Conservation (phyloP, 2,797 vertebrate genomes). For the Astyanax mexicanus region DNA sequence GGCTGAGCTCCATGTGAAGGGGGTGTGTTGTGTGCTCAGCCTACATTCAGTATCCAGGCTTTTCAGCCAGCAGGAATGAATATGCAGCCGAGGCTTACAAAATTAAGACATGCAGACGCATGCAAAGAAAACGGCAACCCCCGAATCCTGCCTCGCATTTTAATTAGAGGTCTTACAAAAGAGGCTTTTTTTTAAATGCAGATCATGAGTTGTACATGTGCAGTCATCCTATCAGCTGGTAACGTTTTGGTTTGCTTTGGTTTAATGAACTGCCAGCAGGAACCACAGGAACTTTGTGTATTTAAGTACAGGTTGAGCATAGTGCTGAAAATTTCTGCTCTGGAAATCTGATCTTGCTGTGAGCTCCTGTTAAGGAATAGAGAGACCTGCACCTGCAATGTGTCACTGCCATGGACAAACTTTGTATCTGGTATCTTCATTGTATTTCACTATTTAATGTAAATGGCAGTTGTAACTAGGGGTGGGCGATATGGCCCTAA, state of each 20-base stretch:
- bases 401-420: no score
- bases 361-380: no score
- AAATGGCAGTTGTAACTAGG: no score
- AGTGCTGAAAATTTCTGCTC: no score
- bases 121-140: slow-evolving; percentile 40
- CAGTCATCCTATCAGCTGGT: background rate
- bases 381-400: no score
- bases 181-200: slow-evolving; percentile 37
- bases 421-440: no score
- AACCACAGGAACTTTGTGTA: no score
- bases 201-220: slow-evolving; percentile 10
- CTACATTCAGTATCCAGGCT: slow-evolving; percentile 40
- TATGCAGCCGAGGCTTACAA: slow-evolving; percentile 29
- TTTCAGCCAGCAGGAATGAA: slow-evolving; percentile 42
- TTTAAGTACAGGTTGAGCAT: no score
- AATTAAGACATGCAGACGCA: slow-evolving; percentile 34
- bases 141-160: slow-evolving; percentile 45
- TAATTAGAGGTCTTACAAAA: slow-evolving; percentile 47
- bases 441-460: no score
- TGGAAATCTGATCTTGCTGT: no score
- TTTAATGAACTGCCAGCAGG: no score
- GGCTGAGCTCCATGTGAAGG: slow-evolving; percentile 41
- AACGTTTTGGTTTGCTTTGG: background rate
- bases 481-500: no score
- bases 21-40: slow-evolving; percentile 49